Conservation (phyloP, 2,113 vertebrate genomes). For the Salvelinus fontinalis region DNA sequence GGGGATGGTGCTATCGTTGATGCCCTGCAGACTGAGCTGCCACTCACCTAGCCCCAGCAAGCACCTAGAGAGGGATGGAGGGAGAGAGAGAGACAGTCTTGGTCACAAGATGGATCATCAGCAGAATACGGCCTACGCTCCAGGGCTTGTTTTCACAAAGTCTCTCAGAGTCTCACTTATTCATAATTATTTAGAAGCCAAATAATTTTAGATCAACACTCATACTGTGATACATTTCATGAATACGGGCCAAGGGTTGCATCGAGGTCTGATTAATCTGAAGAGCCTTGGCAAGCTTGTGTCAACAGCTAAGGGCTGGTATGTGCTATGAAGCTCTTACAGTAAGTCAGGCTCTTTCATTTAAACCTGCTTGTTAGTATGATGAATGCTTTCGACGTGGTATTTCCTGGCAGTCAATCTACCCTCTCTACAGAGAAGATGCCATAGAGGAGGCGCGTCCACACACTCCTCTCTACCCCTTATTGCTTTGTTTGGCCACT, state of each 20-base stretch:
- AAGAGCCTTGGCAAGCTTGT: neutral
- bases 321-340: neutral
- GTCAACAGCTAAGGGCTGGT: neutral
- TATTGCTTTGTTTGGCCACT: no score
- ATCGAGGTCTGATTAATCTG: no score
- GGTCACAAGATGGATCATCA: neutral
- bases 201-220: no score
- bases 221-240: no score
- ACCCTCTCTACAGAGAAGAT: neutral
- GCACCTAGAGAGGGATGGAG: constrained; percentile 75
- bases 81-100: no score
- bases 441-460: neutral
- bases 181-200: no score
- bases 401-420: neutral
- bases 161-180: no score
- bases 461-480: neutral
- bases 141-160: no score
- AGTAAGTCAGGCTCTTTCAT: no score
- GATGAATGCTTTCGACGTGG: neutral
- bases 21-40: constrained; percentile 97
- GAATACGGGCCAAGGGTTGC: no score
- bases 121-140: neutral
- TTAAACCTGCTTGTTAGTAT: neutral
- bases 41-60: constrained; percentile 97
- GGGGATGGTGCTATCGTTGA: constrained; percentile 98